These are phyloP conservation scores for Pelecanus crispus DNA, from an alignment of 2,113 vertebrate genomes.

Conservation along the genomic window DNA sequence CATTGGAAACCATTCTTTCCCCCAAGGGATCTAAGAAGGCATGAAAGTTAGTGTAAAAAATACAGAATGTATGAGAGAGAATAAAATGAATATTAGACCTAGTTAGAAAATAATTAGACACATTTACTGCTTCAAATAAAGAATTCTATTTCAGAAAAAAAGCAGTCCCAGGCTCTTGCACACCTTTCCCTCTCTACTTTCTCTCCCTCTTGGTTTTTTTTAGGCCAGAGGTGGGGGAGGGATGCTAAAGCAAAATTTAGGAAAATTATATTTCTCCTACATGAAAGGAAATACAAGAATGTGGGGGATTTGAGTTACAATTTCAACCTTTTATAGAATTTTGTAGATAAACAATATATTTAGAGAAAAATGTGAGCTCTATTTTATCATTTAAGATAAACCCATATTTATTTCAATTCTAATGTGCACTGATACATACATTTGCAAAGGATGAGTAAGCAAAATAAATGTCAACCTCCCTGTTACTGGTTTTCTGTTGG, in stretches of 20 bases:
- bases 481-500: background rate
- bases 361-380: background rate
- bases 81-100: background rate
- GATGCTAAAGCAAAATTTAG: background rate
- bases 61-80: background rate
- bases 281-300: background rate
- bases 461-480: background rate
- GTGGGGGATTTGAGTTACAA: background rate
- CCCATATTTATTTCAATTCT: background rate
- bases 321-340: background rate
- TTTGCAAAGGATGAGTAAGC: background rate
- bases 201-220: background rate
- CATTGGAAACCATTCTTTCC: background rate
- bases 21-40: background rate
- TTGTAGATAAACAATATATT: background rate
- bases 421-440: background rate
- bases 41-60: background rate
- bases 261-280: background rate
- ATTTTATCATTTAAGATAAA: background rate
- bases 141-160: background rate
- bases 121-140: background rate
- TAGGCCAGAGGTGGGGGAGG: background rate
- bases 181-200: background rate
- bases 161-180: background rate
- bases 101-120: background rate